Percentiles rank a stretch among this genome's conserved stretches.
These are phyloP conservation scores for Menidia menidia DNA, from an alignment of 2,797 vertebrate species.

Conservation along the genomic window DNA sequence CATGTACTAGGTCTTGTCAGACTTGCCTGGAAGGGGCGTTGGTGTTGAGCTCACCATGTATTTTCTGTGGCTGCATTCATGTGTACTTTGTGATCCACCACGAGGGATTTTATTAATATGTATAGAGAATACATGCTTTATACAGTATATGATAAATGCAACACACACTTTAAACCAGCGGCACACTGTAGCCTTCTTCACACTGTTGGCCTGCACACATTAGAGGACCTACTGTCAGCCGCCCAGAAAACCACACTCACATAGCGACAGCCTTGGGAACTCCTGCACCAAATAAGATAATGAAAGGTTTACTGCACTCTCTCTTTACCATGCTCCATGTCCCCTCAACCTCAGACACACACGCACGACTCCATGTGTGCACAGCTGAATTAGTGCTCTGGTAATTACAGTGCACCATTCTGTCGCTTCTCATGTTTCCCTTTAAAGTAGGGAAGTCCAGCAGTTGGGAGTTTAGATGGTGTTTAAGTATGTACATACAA, in stretches of 20 bases:
- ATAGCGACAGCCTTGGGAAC: constrained; percentile 57
- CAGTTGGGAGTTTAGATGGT: constrained; percentile 37
- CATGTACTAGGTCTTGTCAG: constrained; percentile 44
- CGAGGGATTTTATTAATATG: neutral
- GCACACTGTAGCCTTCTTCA: constrained; percentile 17
- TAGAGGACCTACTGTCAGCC: constrained; percentile 23
- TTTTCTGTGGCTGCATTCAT: constrained; percentile 9
- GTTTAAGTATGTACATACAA: constrained; percentile 20
- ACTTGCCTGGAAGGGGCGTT: constrained; percentile 29
- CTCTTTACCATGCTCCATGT: constrained; percentile 12
- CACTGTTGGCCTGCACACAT: constrained; percentile 5
- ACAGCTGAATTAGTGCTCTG: constrained; percentile 41
- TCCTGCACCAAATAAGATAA: constrained; percentile 59
- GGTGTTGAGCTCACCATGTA: neutral
- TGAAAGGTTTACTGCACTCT: constrained; percentile 61
- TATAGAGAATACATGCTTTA: neutral
- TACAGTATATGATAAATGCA: neutral
- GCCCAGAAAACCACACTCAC: constrained; percentile 44
- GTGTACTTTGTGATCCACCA: neutral
- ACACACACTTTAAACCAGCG: neutral
- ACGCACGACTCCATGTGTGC: constrained; percentile 17
- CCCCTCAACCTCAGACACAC: constrained; percentile 3
- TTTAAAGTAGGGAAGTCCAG: constrained; percentile 47
- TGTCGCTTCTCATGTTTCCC: constrained; percentile 56
- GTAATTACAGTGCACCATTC: constrained; percentile 64